phyloP scores from a whole-genome alignment of 2,888 invertebrate genomes.

The Seira musarum region DNA sequence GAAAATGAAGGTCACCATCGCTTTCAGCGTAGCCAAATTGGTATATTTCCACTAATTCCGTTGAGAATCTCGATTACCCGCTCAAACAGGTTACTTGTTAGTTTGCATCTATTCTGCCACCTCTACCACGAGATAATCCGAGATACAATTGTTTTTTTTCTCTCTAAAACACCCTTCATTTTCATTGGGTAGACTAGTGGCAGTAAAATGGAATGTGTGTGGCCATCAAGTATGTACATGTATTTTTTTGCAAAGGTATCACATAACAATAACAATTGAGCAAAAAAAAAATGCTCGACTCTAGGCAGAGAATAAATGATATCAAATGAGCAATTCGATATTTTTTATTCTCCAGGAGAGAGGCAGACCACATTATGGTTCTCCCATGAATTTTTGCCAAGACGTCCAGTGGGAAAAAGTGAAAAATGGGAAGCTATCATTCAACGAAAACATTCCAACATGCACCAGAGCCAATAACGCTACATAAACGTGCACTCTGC shows the following conservation, averaged over 20 bases:
- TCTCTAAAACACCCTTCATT: too few species aligned
- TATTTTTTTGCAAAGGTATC: neutral
- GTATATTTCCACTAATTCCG: too few species aligned
- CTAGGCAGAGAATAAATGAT: neutral
- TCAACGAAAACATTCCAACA: conserved; percentile 23
- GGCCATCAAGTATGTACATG: too few species aligned
- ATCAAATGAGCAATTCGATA: neutral
- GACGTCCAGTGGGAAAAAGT: conserved; percentile 48
- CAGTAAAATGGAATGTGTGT: too few species aligned
- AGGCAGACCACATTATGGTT: conserved; percentile 42
- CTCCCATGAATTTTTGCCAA: conserved; percentile 45
- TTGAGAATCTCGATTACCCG: too few species aligned
- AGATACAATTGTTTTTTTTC: too few species aligned
- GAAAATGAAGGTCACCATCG: too few species aligned
- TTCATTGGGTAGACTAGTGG: too few species aligned
- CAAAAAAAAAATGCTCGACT: neutral
- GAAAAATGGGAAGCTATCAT: conserved; percentile 48
- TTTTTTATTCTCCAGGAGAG: neutral
- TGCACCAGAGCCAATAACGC: neutral
- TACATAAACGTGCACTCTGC: conserved; percentile 19
- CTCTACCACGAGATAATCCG: too few species aligned
- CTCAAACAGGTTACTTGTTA: too few species aligned
- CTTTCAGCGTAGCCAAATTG: too few species aligned
- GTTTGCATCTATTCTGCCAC: too few species aligned
- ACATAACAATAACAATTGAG: neutral